Percentiles rank a stretch among this genome's conserved stretches.
Conservation (phyloP, 37 sponge, comb jelly and placozoan species). For the Petrosia ficiformis region DNA sequence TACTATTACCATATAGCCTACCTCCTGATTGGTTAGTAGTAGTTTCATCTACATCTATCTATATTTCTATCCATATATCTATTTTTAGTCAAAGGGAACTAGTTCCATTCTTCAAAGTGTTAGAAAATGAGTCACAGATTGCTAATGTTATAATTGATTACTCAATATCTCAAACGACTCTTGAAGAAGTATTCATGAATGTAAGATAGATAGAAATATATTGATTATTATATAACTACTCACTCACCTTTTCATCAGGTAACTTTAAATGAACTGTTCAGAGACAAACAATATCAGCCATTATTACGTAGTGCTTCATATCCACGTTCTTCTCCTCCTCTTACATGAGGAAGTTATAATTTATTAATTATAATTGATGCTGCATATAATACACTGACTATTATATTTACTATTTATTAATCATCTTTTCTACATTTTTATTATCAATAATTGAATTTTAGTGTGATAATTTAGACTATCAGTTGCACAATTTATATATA, state of each 20-base stretch:
- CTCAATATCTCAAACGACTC: slow-evolving; percentile 84
- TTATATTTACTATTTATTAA: too few species aligned
- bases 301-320: slow-evolving; percentile 1
- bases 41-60: background rate
- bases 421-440: too few species aligned
- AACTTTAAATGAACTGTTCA: slow-evolving; percentile 44
- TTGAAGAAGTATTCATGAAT: slow-evolving; percentile 81
- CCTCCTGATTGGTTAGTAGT: slow-evolving; percentile 67
- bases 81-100: slow-evolving; percentile 40
- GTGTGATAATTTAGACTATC: too few species aligned
- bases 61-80: background rate
- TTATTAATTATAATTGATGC: too few species aligned
- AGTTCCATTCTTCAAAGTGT: slow-evolving; percentile 63
- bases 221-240: background rate
- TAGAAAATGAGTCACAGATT: slow-evolving; percentile 41
- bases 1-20: slow-evolving; percentile 50
- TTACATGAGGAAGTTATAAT: too few species aligned
- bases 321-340: too few species aligned
- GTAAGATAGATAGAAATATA: slow-evolving; percentile 23
- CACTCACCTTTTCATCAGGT: too few species aligned
- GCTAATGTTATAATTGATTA: slow-evolving; percentile 43
- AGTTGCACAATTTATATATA: too few species aligned
- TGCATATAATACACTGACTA: too few species aligned
- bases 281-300: slow-evolving; percentile 34
- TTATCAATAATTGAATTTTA: too few species aligned